These are phyloP conservation scores for Bergia puertoricense DNA, from an alignment of 92 coral and sea anemone species.

Conservation along the genomic window DNA sequence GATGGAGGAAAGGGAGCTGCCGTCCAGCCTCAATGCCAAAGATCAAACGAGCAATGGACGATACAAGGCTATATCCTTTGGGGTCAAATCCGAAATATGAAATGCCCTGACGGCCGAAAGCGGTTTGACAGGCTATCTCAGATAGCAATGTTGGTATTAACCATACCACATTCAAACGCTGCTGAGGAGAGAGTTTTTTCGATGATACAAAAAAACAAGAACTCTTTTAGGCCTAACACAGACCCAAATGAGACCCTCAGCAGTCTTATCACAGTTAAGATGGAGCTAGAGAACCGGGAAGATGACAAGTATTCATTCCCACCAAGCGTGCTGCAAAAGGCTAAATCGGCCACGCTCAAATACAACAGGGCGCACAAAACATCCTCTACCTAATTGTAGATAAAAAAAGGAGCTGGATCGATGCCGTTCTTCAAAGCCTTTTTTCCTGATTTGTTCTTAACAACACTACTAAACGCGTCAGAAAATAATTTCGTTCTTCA, in stretches of 20 bases:
- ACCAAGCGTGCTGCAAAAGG: conserved; percentile 13
- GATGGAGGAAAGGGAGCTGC: too few relatives aligned
- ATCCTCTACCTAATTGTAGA: not conserved
- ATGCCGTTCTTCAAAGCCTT: too few relatives aligned
- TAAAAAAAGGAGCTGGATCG: too few relatives aligned
- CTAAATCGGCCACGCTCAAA: conserved; percentile 35
- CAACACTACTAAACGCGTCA: too few relatives aligned
- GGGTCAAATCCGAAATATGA: too few relatives aligned
- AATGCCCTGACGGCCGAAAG: conserved; percentile 56
- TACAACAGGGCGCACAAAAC: conserved; percentile 37
- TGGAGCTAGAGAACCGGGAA: conserved; percentile 51
- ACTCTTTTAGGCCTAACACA: conserved; percentile 62
- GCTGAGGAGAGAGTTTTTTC: conserved; percentile 63
- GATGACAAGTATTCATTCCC: conserved; percentile 17
- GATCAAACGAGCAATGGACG: too few relatives aligned
- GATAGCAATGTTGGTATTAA: conserved; percentile 52
- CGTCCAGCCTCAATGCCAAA: too few relatives aligned
- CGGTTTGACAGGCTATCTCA: conserved; percentile 47
- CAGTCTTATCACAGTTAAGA: conserved; percentile 57
- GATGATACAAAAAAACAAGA: conserved; percentile 60
- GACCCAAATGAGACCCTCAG: conserved; percentile 53
- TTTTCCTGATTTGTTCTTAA: too few relatives aligned
- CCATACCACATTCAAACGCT: conserved; percentile 75
- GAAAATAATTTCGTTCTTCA: not conserved
- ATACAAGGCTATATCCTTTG: too few relatives aligned